phyloP scores from a whole-genome alignment of 2,888 invertebrate genomes.

The Thelaira solivaga region DNA sequence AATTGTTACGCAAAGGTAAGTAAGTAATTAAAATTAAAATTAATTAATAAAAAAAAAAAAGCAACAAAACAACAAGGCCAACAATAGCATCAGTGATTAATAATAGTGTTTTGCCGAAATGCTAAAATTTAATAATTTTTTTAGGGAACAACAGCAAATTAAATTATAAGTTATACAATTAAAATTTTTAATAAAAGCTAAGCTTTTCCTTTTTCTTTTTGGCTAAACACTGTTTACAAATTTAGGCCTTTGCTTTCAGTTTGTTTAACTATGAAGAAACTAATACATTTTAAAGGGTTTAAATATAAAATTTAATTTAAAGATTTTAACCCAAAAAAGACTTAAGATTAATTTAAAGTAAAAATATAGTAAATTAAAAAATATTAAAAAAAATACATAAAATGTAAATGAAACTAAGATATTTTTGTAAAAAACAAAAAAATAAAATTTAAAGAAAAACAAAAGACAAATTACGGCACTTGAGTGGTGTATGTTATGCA shows the following conservation, averaged over 20 bases:
- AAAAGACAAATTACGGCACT: too few relatives aligned
- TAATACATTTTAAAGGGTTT: conserved; percentile 22
- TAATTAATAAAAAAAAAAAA: neutral
- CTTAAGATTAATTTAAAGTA: conserved; percentile 46
- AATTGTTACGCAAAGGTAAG: conserved; percentile 8
- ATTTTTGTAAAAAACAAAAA: conserved; percentile 55
- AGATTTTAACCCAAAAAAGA: conserved; percentile 53
- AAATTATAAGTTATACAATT: too few relatives aligned
- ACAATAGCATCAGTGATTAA: too few relatives aligned
- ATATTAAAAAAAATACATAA: conserved; percentile 4
- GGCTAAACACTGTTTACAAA: neutral
- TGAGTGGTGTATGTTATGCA: too few relatives aligned
- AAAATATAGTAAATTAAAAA: conserved; percentile 32
- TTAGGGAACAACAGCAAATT: too few relatives aligned
- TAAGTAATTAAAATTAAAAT: neutral
- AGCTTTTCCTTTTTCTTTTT: neutral
- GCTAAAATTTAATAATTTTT: too few relatives aligned
- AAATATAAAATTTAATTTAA: conserved; percentile 34
- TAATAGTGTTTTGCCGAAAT: too few relatives aligned
- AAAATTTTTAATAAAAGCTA: neutral
- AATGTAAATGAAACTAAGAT: conserved; percentile 32
- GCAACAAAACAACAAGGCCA: neutral
- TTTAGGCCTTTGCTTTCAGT: neutral
- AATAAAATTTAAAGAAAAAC: conserved; percentile 25
- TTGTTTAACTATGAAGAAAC: neutral